Evolutionary conservation across 2,113 vertebrate genomes (phyloP).

Genomic region (Pseudopodoces humilis): DNA sequence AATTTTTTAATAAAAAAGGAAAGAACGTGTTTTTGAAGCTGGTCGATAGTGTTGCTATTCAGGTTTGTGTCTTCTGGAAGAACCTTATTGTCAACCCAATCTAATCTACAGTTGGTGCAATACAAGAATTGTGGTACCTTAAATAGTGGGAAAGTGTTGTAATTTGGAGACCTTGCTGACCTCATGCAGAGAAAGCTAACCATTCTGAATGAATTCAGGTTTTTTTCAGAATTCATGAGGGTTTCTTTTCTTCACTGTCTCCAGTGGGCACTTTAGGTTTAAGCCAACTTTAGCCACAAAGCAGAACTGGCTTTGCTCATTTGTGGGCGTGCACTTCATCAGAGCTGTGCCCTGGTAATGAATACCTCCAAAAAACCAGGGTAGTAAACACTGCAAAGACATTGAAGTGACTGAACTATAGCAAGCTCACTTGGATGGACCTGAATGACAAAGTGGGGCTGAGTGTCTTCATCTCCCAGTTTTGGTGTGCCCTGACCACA

Average conservation of each 20-base stretch:
- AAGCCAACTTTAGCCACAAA: background rate
- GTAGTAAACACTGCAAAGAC: background rate
- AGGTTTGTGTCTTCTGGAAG: background rate
- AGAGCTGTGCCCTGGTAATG: background rate
- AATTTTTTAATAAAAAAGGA: background rate
- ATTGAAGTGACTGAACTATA: background rate
- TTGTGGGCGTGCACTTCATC: background rate
- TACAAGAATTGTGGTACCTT: background rate
- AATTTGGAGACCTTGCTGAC: background rate
- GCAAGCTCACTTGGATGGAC: background rate
- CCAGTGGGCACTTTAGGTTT: background rate
- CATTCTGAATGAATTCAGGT: accelerated
- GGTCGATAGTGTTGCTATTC: background rate
- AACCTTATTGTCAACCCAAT: background rate
- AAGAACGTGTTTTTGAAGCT: background rate
- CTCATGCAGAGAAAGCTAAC: background rate
- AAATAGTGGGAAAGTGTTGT: background rate
- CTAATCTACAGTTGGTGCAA: background rate
- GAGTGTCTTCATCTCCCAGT: background rate
- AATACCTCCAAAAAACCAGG: background rate
- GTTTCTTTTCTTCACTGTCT: background rate
- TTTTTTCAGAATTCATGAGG: background rate
- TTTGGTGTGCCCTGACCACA: background rate
- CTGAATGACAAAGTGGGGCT: background rate
- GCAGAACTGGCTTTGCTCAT: background rate